These are phyloP conservation scores for Reticulitermes lucifugus DNA, from an alignment of 2,888 invertebrate genomes.

Conservation along the genomic window DNA sequence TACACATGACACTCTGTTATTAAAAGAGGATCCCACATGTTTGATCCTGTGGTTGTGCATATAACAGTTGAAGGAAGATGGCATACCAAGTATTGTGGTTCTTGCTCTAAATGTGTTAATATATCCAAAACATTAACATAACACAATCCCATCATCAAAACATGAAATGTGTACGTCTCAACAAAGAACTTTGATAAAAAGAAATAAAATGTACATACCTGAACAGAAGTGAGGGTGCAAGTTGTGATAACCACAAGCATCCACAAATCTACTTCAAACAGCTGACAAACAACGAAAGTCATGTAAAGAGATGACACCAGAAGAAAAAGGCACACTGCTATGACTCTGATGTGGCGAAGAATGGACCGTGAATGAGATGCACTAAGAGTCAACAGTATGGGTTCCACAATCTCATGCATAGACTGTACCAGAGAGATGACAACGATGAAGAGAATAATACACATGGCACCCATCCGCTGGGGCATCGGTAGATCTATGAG, in stretches of 20 bases:
- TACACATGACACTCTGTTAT: no score
- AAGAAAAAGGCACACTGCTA: constrained; percentile 62
- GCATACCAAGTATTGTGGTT: no score
- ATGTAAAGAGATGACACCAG: constrained; percentile 63
- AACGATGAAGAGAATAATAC: constrained; percentile 67
- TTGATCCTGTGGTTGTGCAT: no score
- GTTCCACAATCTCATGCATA: constrained; percentile 67
- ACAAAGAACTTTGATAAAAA: no score
- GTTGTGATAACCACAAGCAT: constrained; percentile 67
- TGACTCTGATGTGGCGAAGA: constrained; percentile 61
- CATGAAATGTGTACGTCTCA: no score
- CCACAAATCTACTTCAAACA: constrained; percentile 66
- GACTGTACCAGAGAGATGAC: constrained; percentile 68
- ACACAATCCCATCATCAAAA: no score
- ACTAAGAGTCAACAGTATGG: constrained; percentile 65
- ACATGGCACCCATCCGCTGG: constrained; percentile 65
- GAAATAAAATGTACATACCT: constrained; percentile 40
- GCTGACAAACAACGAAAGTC: constrained; percentile 62
- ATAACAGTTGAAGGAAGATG: no score
- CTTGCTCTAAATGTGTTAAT: no score
- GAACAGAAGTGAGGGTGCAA: constrained; percentile 64
- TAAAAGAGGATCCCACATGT: no score
- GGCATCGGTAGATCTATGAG: constrained; percentile 65
- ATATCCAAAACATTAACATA: no score
- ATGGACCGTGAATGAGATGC: constrained; percentile 62